phyloP scores from a whole-genome alignment of 2,797 vertebrate species.

The Spinibarbus caldwelli region DNA sequence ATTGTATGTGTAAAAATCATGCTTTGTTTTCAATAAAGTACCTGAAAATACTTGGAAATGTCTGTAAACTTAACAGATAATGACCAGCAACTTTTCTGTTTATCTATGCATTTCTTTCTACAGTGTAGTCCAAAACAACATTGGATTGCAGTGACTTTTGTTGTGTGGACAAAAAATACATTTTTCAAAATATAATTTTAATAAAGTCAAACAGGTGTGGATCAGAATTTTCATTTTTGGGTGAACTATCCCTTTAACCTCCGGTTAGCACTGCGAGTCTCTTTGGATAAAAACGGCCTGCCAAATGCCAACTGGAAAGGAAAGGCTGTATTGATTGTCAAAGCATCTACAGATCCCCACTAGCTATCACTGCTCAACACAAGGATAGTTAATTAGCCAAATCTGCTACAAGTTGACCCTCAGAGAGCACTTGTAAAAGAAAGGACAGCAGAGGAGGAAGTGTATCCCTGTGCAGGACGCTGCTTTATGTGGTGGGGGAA shows the following conservation, averaged over 20 bases:
- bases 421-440: constrained; percentile 67
- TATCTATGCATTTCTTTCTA: too few species aligned
- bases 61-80: not conserved
- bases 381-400: constrained; percentile 79
- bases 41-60: too few species aligned
- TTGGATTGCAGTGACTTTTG: too few species aligned
- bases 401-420: constrained; percentile 75
- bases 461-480: constrained; percentile 14
- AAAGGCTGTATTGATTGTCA: constrained; percentile 73
- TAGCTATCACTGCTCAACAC: constrained; percentile 74
- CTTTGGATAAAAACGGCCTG: not conserved
- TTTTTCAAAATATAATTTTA: not conserved
- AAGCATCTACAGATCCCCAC: constrained; percentile 71
- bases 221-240: not conserved
- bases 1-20: not conserved
- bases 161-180: too few species aligned
- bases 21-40: not conserved
- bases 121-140: too few species aligned
- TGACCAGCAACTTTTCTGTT: not conserved
- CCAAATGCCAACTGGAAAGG: constrained; percentile 50
- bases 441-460: constrained; percentile 51
- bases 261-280: not conserved
- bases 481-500: constrained; percentile 35
- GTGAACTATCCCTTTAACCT: not conserved
- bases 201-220: too few species aligned